Conservation (phyloP, 2,888 invertebrate species). For the Tenodera sinensis region DNA sequence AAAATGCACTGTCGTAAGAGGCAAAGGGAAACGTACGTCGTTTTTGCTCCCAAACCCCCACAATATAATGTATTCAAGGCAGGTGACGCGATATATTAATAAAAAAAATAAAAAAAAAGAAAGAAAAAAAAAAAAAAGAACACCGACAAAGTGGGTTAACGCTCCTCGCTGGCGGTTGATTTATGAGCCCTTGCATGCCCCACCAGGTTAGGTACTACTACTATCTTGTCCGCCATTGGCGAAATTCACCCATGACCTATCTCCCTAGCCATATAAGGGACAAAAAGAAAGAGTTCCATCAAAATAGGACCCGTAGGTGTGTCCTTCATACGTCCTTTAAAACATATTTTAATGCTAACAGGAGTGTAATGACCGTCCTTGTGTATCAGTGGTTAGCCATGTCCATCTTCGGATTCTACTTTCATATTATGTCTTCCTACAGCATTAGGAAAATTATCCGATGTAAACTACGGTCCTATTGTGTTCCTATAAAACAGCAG, state of each 20-base stretch:
- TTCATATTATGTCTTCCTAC: neutral
- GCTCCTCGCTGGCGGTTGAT: neutral
- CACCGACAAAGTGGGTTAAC: neutral
- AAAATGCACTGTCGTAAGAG: no score
- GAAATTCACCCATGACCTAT: neutral
- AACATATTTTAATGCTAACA: neutral
- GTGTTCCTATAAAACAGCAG: no score
- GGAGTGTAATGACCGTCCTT: neutral
- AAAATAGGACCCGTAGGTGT: neutral
- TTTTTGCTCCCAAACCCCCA: neutral
- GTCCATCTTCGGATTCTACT: neutral
- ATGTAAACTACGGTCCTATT: no score
- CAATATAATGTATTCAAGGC: neutral
- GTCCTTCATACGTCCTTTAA: neutral
- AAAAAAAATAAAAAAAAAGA: no score
- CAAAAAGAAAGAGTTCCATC: neutral
- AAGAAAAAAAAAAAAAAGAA: neutral
- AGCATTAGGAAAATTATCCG: neutral
- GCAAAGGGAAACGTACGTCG: neutral
- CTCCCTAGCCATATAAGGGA: neutral
- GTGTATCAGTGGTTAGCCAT: neutral
- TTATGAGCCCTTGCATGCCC: neutral
- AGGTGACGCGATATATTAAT: neutral
- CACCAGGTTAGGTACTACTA: neutral
- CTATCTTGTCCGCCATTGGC: neutral